Evolutionary conservation across 2,113 vertebrate species (phyloP), one percentile per base, ranked within the genome.

Genomic region (Nannobrachium achirus): DNA sequence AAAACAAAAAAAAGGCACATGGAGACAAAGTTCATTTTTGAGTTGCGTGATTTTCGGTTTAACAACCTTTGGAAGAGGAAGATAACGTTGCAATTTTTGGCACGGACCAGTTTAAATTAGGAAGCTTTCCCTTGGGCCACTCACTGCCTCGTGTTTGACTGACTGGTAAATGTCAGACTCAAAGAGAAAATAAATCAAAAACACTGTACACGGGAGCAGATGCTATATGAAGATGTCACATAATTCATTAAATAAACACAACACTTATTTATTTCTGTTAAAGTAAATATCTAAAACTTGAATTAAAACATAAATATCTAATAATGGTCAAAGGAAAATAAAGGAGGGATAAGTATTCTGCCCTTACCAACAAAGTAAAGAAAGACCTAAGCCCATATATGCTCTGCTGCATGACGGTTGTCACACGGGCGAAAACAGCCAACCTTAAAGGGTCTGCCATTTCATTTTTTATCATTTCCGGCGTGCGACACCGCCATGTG

Each of bases 281-380:
- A 48, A 56, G 39, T 48, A 20, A 60, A 68, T 60, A 42, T 1
- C 6, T 20, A 50, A 56, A 75, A 81, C 33, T 25, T 6, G 19
- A 69, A 49, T 66, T 76, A 82, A 76, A 82, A 79, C 65, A 81
- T 75, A 79, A 82, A 82, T 76, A 88, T 61, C 68, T 71, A 63
- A 73, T 79, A 79, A n/a, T 45, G 33, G 41, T 59, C 25, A 71
- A 58, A 68, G 14, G 49, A 68, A 65, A 20, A 50, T 45, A 62
- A 56, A 38, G 40, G 33, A 71, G 45, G 64, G 55, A 67, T 15
- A 45, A 7, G 15, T 19, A n/a, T 41, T 59, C 57, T 55, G 63
- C 41, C 44, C 18, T 70, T 51, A 56, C 45, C 39, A 55, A 39
- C 18, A 60, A 66, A 59, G 51, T 73, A 1, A 63, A 19, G 41